Evolutionary conservation across 1,140 invertebrate genomes (phyloP), one percentile per base, ranked within the genome.

Genomic region (Ceratoteleas bidentatus): DNA sequence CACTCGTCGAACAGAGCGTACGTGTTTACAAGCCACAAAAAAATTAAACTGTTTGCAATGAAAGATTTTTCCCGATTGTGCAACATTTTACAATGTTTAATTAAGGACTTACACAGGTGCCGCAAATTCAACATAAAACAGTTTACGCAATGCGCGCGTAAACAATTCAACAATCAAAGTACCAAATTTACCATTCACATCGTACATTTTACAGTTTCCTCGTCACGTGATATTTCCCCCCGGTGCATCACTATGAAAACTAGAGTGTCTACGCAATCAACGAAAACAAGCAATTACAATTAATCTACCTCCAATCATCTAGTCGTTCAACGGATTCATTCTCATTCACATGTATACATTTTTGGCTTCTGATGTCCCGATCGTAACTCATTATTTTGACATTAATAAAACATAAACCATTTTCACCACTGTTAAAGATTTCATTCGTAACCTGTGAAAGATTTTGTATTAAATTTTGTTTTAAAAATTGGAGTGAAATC

Each of bases 161-260:
- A 74, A 65, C 61, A 74, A 75, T 75, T 62, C 72, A 40, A 68
- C 64, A 54, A 68, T 68, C 64, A 68, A 68, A 76, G 68, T 62
- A 61, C 45, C 56, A 43, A 76, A 76, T 76, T 68, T 76, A 76
- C 73, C 61, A 68, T 76, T 68, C 64, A 68, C 73, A 62, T 62
- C 24, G 64, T 62, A 76, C 66, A 76, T 76, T 76, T 76, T 76
- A 76, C 50, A 45, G 14, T 47, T 68, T 61, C 24, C 54, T 61
- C 73, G 73, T 66, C 15, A 54, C 64, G 56, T 58, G 54, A 61
- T 61, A 76, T 60, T 61, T 62, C 49, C n/a, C 34, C 45, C 38
- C 10, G 54, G 60, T 32, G 58, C 13, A 62, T 32, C 6, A 32
- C 38, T 13, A 16, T 13, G 47, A 61, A 76, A 73, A 50, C 61